A percentile compares a stretch with the other conserved stretches of the same genome.
Conservation (phyloP, 2,888 invertebrate genomes). For the Balanococcus diminutus region DNA sequence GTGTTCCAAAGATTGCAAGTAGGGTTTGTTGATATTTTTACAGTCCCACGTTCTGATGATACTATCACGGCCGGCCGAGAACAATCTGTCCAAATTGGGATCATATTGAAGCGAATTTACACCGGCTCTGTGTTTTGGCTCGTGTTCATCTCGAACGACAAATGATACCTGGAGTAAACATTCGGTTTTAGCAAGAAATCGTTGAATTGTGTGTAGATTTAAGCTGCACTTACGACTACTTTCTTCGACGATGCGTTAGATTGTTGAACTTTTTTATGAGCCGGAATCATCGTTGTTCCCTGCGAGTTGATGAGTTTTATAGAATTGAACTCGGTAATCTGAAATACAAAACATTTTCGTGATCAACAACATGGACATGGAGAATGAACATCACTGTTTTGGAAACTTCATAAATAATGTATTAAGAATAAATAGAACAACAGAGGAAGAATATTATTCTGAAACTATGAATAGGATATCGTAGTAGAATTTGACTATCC, state of each 20-base stretch:
- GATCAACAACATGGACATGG: too few relatives aligned
- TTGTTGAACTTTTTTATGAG: slow-evolving; percentile 49
- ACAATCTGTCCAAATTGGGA: slow-evolving; percentile 82
- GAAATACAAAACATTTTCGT: too few relatives aligned
- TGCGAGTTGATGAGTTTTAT: neutral
- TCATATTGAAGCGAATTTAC: slow-evolving; percentile 96
- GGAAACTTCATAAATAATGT: too few relatives aligned
- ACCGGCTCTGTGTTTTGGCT: slow-evolving; percentile 91
- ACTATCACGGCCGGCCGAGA: slow-evolving; percentile 95
- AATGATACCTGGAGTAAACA: slow-evolving; percentile 76
- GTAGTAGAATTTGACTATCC: too few relatives aligned
- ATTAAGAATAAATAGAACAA: too few relatives aligned
- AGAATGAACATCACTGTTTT: too few relatives aligned
- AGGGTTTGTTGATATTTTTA: slow-evolving; percentile 71
- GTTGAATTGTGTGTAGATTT: neutral
- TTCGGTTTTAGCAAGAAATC: neutral
- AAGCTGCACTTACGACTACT: slow-evolving; percentile 29
- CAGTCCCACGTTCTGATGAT: slow-evolving; percentile 91
- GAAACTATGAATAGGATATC: too few relatives aligned
- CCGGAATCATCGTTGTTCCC: slow-evolving; percentile 55
- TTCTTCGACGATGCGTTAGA: slow-evolving; percentile 44
- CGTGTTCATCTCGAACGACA: slow-evolving; percentile 95
- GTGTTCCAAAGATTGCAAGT: slow-evolving; percentile 97
- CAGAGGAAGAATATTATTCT: too few relatives aligned
- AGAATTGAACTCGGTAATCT: neutral